Evolutionary conservation across 2,113 vertebrate species (phyloP).

Genomic region (Tachuris rubrigastra): DNA sequence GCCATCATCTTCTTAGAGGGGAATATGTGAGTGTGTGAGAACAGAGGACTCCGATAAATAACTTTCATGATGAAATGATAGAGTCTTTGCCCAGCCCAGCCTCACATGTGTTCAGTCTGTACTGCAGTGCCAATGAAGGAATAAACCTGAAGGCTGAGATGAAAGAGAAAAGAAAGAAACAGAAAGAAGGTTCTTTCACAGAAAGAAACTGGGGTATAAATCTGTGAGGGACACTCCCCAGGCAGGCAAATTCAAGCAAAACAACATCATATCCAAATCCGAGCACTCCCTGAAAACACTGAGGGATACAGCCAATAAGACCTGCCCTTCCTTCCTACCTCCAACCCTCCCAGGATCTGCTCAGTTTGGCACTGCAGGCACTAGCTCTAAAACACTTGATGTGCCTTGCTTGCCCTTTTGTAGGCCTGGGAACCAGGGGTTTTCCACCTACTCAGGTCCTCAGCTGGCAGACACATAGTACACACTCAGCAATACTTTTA

Average conservation of each 20-base stretch:
- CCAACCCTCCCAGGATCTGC: background rate
- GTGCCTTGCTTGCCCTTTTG: fast-evolving
- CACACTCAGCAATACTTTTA: too few species aligned
- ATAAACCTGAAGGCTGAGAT: background rate
- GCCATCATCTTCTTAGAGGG: background rate
- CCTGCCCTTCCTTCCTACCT: background rate
- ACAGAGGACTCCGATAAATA: background rate
- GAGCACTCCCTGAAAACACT: background rate
- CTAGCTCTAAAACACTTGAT: too few species aligned
- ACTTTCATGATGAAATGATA: background rate
- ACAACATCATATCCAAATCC: background rate
- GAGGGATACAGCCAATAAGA: background rate
- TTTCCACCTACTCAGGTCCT: background rate
- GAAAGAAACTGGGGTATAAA: background rate
- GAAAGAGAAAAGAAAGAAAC: background rate
- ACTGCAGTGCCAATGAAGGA: background rate
- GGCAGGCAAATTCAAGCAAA: too few species aligned
- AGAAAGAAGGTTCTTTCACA: background rate
- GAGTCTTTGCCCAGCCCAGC: background rate
- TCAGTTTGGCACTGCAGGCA: background rate
- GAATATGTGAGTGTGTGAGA: background rate
- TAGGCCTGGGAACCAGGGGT: background rate
- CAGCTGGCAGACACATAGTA: too few species aligned
- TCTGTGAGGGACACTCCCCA: background rate
- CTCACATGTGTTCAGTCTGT: background rate